Percentiles rank a stretch among this genome's conserved stretches.
phyloP scores from a whole-genome alignment of 2,113 vertebrate species.

The Boleophthalmus pectinirostris region DNA sequence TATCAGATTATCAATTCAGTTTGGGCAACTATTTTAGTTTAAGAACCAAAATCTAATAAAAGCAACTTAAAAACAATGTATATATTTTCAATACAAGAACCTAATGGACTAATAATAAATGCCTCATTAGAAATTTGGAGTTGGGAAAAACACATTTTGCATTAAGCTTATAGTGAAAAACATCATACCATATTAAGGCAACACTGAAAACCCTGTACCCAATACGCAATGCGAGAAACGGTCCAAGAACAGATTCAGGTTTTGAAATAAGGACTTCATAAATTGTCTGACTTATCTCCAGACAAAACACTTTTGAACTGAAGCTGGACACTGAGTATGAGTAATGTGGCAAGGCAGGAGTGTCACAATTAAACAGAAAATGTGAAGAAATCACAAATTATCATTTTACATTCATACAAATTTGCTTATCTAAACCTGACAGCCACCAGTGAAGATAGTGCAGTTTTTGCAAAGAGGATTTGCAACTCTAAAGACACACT shows the following conservation, averaged over 20 bases:
- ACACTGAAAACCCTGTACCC: too few species aligned
- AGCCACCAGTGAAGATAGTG: slow-evolving; percentile 20
- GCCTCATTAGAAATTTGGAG: too few species aligned
- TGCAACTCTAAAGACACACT: too few species aligned
- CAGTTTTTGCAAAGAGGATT: slow-evolving; percentile 15
- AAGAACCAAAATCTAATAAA: not conserved
- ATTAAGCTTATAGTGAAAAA: too few species aligned
- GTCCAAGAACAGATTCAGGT: not conserved
- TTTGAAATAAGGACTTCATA: not conserved
- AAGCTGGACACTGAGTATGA: not conserved
- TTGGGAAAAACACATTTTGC: too few species aligned
- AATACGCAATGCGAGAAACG: too few species aligned
- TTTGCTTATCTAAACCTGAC: not conserved
- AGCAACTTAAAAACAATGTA: not conserved
- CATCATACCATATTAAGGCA: too few species aligned
- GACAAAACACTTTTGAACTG: not conserved
- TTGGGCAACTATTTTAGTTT: not conserved
- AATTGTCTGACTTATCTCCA: not conserved
- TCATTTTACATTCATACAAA: not conserved
- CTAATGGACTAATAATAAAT: too few species aligned
- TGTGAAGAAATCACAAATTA: not conserved
- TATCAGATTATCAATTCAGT: not conserved
- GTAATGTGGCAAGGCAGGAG: not conserved
- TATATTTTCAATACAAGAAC: not conserved
- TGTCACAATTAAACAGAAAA: not conserved